A percentile compares a stretch with the other conserved stretches of the same genome.
phyloP scores from a whole-genome alignment of 2,888 invertebrate genomes.

The Cepaea hortensis region DNA sequence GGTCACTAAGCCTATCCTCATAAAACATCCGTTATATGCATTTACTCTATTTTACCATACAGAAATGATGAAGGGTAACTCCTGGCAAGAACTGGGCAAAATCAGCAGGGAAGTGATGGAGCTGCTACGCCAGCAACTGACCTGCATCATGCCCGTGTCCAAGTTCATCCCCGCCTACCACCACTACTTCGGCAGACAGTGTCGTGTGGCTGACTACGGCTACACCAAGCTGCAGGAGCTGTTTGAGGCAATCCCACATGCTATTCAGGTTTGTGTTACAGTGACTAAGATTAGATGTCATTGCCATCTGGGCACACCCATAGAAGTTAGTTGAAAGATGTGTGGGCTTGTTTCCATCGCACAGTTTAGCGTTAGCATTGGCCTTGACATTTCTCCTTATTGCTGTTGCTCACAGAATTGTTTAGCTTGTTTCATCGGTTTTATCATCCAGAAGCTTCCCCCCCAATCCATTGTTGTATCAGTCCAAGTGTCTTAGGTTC shows the following conservation, averaged over 20 bases:
- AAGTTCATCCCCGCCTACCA: slow-evolving; percentile 96
- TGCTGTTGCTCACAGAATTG: no score
- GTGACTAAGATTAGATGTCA: no score
- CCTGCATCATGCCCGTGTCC: slow-evolving; percentile 90
- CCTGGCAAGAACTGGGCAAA: slow-evolving; percentile 83
- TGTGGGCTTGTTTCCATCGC: no score
- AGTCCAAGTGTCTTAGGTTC: no score
- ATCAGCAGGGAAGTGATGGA: slow-evolving; percentile 93
- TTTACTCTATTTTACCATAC: not conserved
- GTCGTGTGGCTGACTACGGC: slow-evolving; percentile 93
- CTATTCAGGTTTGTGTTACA: slow-evolving; percentile 80
- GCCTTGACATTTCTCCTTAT: no score
- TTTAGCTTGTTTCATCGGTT: no score
- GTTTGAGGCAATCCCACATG: slow-evolving; percentile 88
- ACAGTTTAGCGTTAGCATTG: no score
- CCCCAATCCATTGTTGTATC: no score
- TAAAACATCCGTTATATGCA: not conserved
- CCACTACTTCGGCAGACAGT: slow-evolving; percentile 94
- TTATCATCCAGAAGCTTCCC: no score
- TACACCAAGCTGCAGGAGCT: slow-evolving; percentile 93
- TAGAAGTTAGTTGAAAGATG: no score
- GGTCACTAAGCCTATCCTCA: not conserved
- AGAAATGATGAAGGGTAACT: slow-evolving; percentile 74
- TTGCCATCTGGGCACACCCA: no score
- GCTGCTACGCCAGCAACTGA: slow-evolving; percentile 88